These are phyloP conservation scores for Cyclargus thomasi DNA, from an alignment of 1,140 invertebrate species.

Conservation along the genomic window DNA sequence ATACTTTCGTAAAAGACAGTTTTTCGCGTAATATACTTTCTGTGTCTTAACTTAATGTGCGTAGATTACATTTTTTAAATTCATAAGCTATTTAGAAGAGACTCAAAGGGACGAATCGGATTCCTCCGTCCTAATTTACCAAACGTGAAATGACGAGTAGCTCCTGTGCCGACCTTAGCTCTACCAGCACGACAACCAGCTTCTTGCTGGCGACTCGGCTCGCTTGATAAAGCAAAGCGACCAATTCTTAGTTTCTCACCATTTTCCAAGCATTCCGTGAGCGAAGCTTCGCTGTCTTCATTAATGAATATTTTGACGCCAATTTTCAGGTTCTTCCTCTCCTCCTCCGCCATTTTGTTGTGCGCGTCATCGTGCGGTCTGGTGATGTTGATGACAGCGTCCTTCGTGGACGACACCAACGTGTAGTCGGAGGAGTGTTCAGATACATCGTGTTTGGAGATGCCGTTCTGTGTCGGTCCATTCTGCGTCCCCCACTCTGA, in stretches of 20 bases:
- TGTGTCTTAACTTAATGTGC: no score
- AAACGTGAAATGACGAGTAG: no score
- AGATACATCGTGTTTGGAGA: constrained; percentile 26
- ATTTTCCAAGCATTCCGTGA: constrained; percentile 77
- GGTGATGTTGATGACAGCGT: constrained; percentile 62
- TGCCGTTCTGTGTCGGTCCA: constrained; percentile 45
- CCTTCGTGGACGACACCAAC: constrained; percentile 41
- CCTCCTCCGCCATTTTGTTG: constrained; percentile 77
- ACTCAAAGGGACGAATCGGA: no score
- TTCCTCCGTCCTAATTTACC: no score
- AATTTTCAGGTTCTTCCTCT: constrained; percentile 79
- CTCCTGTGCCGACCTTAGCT: no score
- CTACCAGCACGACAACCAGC: no score
- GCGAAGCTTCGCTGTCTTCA: constrained; percentile 69
- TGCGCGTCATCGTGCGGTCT: constrained; percentile 76
- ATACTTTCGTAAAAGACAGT: no score
- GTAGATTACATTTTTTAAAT: no score
- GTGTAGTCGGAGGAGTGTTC: constrained; percentile 48
- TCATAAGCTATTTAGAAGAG: no score
- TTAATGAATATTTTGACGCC: constrained; percentile 80
- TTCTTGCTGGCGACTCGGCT: no score
- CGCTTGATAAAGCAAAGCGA: no score
- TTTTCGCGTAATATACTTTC: no score
- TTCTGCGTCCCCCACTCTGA: constrained; percentile 70
- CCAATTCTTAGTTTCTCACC: constrained; percentile 54